These are phyloP conservation scores for Geococcyx californianus DNA, from an alignment of 2,113 vertebrate species.

Conservation along the genomic window DNA sequence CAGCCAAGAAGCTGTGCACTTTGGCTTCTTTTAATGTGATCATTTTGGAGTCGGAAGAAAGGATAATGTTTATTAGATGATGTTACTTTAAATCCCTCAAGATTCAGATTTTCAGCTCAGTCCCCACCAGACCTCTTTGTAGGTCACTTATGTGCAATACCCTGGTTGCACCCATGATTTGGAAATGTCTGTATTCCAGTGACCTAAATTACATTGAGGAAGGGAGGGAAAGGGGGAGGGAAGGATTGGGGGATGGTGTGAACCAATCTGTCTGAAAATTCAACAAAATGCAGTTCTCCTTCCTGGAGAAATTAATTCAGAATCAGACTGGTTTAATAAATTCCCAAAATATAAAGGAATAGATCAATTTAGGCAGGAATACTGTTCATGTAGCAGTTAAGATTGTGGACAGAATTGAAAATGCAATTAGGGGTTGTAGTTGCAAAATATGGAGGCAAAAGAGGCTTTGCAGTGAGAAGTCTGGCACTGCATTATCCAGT, in stretches of 20 bases:
- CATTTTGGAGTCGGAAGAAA: not conserved
- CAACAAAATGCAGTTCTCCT: not conserved
- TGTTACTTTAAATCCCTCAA: slow-evolving; percentile 32
- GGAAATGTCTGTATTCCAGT: slow-evolving; percentile 15
- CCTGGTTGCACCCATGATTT: slow-evolving; percentile 25
- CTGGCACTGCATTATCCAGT: not conserved
- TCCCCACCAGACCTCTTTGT: slow-evolving; percentile 13
- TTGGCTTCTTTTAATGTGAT: not conserved
- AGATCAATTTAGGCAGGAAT: not conserved
- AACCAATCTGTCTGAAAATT: not conserved
- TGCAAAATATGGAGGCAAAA: not conserved
- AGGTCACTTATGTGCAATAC: slow-evolving; percentile 6
- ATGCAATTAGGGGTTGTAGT: not conserved
- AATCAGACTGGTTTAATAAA: not conserved
- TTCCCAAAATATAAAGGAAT: not conserved
- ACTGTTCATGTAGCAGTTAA: not conserved
- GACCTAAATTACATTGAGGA: slow-evolving; percentile 38
- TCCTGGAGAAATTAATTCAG: not conserved
- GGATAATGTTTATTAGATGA: not conserved
- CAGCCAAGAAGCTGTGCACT: not conserved
- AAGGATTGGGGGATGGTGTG: not conserved
- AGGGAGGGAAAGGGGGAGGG: not conserved
- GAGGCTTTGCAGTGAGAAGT: not conserved
- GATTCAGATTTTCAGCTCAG: not conserved
- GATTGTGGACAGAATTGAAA: not conserved